A percentile compares a stretch with the other conserved stretches of the same genome.
Conservation (phyloP, 2,888 invertebrate species). For the Microplitis deprimator region DNA sequence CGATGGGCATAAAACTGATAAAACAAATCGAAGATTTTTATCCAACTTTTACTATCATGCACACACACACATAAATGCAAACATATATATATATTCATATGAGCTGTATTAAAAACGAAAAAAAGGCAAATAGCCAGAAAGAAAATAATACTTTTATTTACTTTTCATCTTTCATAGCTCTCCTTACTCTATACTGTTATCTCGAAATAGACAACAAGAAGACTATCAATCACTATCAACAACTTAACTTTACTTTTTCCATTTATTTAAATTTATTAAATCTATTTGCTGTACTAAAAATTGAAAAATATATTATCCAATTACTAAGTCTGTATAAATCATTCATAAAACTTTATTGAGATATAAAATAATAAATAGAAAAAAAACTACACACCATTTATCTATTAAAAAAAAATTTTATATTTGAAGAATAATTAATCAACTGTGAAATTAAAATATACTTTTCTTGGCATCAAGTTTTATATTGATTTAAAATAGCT, state of each 20-base stretch:
- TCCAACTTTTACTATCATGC: constrained; percentile 9
- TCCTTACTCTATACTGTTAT: background rate
- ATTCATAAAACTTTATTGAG: background rate
- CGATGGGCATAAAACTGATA: constrained; percentile 17
- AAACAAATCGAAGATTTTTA: constrained; percentile 2
- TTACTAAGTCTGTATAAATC: constrained; percentile 14
- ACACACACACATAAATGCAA: background rate
- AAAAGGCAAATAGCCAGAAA: constrained; percentile 11
- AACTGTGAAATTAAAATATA: too few species aligned
- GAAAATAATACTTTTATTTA: constrained; percentile 25
- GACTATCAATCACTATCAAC: constrained; percentile 26
- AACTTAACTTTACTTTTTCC: constrained; percentile 5
- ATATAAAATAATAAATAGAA: too few species aligned
- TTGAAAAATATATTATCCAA: constrained; percentile 14
- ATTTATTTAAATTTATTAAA: background rate
- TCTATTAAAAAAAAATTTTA: background rate
- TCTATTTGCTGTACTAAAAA: background rate
- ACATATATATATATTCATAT: background rate
- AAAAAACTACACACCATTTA: background rate
- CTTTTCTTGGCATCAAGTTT: too few species aligned
- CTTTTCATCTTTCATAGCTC: constrained; percentile 1
- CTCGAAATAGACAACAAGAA: background rate
- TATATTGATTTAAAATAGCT: too few species aligned
- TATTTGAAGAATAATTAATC: background rate
- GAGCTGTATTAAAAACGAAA: background rate